These are phyloP conservation scores for Latrodectus elegans DNA, from an alignment of 2,888 invertebrate species.

Conservation along the genomic window DNA sequence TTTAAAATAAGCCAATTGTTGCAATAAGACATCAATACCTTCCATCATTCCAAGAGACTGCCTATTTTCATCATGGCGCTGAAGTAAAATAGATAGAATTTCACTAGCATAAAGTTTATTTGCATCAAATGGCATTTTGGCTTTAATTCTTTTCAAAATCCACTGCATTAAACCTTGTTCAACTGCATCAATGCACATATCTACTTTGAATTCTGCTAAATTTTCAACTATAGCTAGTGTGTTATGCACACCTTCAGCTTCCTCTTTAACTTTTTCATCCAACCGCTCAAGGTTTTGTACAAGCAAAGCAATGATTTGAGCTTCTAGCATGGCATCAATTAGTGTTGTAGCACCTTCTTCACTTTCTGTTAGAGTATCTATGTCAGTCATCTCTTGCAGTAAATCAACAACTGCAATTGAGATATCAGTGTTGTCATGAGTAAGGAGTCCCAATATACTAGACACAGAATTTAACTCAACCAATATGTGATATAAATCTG, in stretches of 20 bases:
- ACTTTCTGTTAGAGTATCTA: constrained; percentile 95
- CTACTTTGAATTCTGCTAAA: constrained; percentile 90
- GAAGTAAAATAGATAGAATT: constrained; percentile 94
- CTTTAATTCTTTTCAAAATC: constrained; percentile 88
- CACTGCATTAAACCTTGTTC: constrained; percentile 93
- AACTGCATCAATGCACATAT: constrained; percentile 87
- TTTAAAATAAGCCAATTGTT: constrained; percentile 95
- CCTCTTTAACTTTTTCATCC: constrained; percentile 94
- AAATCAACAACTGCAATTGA: constrained; percentile 85
- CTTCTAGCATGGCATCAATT: constrained; percentile 89
- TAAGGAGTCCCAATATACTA: constrained; percentile 91
- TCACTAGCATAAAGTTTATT: constrained; percentile 98
- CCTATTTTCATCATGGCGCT: constrained; percentile 82
- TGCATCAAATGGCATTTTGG: constrained; percentile 92
- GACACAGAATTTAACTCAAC: constrained; percentile 92
- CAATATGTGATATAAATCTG: constrained; percentile 93
- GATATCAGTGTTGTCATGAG: constrained; percentile 94
- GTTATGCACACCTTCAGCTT: constrained; percentile 96
- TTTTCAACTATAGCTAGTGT: constrained; percentile 95
- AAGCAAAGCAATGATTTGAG: constrained; percentile 90
- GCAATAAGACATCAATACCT: constrained; percentile 95
- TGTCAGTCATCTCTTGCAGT: constrained; percentile 93
- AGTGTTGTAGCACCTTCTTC: constrained; percentile 89
- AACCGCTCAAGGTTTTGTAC: constrained; percentile 95
- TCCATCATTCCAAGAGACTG: constrained; percentile 89